A percentile compares a stretch with the other conserved stretches of the same genome.
These are phyloP conservation scores for Alcedo atthis DNA, from an alignment of 2,797 vertebrate species.

Conservation along the genomic window DNA sequence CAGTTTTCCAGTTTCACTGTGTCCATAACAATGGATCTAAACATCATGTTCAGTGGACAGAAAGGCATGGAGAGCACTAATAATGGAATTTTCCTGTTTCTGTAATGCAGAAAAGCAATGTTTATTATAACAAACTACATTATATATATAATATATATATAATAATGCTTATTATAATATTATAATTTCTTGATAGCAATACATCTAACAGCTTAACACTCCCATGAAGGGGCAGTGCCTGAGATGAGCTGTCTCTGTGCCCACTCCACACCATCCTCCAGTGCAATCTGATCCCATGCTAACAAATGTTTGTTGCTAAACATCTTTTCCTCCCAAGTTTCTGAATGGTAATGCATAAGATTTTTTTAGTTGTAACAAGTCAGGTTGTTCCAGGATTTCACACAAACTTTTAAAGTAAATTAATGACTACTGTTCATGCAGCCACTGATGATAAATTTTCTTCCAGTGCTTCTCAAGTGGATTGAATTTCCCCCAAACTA, in stretches of 20 bases:
- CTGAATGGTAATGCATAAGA: background rate
- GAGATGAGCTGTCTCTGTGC: background rate
- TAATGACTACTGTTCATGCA: background rate
- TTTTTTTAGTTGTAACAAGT: background rate
- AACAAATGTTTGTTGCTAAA: background rate
- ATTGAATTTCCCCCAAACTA: background rate
- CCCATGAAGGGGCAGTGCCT: background rate
- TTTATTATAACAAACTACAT: background rate
- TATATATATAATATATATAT: too few species aligned
- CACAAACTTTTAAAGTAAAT: background rate
- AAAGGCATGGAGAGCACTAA: background rate
- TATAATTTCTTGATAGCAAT: background rate
- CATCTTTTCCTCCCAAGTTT: background rate
- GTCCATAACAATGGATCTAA: background rate
- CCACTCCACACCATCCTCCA: background rate
- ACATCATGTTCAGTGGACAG: accelerated
- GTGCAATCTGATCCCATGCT: background rate
- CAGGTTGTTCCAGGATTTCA: background rate
- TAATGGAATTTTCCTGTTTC: background rate
- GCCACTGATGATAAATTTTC: background rate
- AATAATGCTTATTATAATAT: background rate
- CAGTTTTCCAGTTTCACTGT: background rate
- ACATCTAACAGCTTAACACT: background rate
- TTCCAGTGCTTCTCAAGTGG: background rate
- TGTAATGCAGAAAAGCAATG: background rate